Evolutionary conservation across 2,888 invertebrate genomes (phyloP).

Genomic region (Podotricha telesiphe): DNA sequence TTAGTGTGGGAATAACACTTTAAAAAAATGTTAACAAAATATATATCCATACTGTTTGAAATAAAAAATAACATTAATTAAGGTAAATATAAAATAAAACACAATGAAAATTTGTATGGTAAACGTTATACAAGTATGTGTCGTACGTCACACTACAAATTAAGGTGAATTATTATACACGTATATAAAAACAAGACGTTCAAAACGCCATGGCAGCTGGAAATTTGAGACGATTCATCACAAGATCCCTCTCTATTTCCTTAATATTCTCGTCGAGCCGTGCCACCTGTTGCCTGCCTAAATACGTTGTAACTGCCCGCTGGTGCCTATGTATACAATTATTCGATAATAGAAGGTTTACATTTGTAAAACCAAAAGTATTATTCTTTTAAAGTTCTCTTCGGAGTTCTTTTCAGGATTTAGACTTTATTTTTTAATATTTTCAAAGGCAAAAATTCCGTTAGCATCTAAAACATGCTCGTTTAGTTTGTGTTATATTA

Average conservation of each 20-base stretch:
- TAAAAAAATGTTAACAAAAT: too few species aligned
- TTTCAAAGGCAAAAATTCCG: too few species aligned
- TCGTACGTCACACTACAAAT: background rate
- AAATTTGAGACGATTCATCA: constrained; percentile 41
- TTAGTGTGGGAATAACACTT: too few species aligned
- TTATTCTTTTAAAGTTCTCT: background rate
- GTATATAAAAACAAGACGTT: constrained; percentile 25
- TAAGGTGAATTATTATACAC: background rate
- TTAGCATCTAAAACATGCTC: too few species aligned
- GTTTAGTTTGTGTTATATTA: too few species aligned
- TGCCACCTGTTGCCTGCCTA: constrained; percentile 44
- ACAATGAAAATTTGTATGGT: too few species aligned
- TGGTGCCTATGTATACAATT: constrained; percentile 39
- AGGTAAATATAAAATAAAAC: too few species aligned
- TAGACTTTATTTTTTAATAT: too few species aligned
- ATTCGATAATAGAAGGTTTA: constrained; percentile 37
- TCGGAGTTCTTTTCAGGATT: background rate
- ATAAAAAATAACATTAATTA: too few species aligned
- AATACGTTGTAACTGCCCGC: constrained; percentile 40
- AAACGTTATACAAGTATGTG: background rate
- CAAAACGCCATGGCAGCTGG: constrained; percentile 15
- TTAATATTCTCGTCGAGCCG: constrained; percentile 41
- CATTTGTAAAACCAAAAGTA: constrained; percentile 10
- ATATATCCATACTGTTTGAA: too few species aligned
- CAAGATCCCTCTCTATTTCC: constrained; percentile 39